A percentile compares a stretch with the other conserved stretches of the same genome.
These are phyloP conservation scores for Ceyx margarethae DNA, from an alignment of 2,113 vertebrate species.

Conservation along the genomic window DNA sequence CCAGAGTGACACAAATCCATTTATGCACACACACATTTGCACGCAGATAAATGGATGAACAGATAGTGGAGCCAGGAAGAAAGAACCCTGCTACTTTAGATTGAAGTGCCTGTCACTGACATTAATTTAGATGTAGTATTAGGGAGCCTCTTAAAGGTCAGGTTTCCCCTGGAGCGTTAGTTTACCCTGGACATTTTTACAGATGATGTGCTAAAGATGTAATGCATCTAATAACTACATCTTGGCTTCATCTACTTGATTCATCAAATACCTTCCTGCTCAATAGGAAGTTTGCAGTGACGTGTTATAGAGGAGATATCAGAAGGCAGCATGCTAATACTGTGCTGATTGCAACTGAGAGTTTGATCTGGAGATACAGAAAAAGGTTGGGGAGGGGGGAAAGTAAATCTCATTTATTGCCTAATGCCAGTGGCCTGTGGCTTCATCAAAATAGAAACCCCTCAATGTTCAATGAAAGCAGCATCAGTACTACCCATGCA, in stretches of 20 bases:
- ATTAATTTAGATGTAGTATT: constrained; percentile 77
- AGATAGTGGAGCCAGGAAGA: constrained; percentile 13
- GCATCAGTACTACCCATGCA: background rate
- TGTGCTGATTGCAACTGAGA: constrained; percentile 24
- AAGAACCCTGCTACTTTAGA: constrained; percentile 68
- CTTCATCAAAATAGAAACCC: background rate
- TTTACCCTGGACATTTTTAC: constrained; percentile 71
- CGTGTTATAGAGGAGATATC: constrained; percentile 47
- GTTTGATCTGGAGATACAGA: background rate
- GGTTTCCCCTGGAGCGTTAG: constrained; percentile 66
- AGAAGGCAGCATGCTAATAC: constrained; percentile 45
- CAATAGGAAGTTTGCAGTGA: constrained; percentile 61
- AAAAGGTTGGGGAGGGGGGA: background rate
- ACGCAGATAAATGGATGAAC: constrained; percentile 55
- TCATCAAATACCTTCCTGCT: constrained; percentile 70
- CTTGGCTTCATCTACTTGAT: constrained; percentile 74
- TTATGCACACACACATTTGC: constrained; percentile 44
- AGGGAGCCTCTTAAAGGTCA: constrained; percentile 74
- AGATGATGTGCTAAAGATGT: constrained; percentile 74
- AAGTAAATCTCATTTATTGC: background rate
- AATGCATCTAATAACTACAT: constrained; percentile 70
- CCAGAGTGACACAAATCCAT: constrained; percentile 27
- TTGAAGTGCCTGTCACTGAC: constrained; percentile 70
- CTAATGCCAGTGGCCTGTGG: background rate
- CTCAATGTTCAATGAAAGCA: background rate